A percentile compares a stretch with the other conserved stretches of the same genome.
Evolutionary conservation across 2,113 vertebrate species (phyloP).

Genomic region (Etia nguti): DNA sequence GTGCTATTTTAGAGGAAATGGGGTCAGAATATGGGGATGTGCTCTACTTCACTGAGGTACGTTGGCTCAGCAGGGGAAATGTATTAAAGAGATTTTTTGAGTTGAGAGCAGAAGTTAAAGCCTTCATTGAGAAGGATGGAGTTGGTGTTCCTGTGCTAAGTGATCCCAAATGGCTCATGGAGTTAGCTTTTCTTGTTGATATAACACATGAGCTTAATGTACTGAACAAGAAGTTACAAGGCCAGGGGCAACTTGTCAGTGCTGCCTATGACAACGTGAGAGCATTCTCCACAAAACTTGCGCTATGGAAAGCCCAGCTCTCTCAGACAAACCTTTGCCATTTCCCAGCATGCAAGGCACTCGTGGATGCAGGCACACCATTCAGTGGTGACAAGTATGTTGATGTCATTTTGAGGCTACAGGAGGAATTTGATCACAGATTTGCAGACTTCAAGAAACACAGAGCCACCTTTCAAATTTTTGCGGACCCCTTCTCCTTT

Average conservation of each 20-base stretch:
- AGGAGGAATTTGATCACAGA: not conserved
- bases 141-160: rapidly evolving
- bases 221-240: not conserved
- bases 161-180: too few species aligned
- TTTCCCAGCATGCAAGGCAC: not conserved
- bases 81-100: not conserved
- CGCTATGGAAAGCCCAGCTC: not conserved
- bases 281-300: too few species aligned
- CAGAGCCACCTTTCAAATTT: rapidly evolving
- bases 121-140: not conserved
- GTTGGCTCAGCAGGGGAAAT: not conserved
- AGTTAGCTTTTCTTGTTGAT: too few species aligned
- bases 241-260: too few species aligned
- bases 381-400: not conserved
- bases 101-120: not conserved
- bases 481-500: not conserved
- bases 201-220: not conserved
- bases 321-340: not conserved
- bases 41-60: not conserved
- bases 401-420: not conserved
- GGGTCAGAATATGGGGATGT: not conserved
- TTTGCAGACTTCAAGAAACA: rapidly evolving
- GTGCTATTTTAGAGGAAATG: not conserved
- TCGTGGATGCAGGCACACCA: not conserved
- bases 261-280: too few species aligned